phyloP scores from a whole-genome alignment of 1,140 invertebrate species.

The Sarcophaga bullata region DNA sequence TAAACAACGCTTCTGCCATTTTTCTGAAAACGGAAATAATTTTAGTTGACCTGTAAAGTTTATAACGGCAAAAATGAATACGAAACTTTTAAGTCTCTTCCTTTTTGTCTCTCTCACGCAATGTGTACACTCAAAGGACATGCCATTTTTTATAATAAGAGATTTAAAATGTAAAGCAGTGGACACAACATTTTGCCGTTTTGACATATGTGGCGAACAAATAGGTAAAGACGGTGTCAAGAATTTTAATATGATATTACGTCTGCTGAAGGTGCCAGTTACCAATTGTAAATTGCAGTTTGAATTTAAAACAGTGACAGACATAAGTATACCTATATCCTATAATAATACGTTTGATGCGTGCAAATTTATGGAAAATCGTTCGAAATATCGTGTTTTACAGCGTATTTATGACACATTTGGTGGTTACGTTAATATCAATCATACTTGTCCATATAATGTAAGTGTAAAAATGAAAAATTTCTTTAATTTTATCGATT shows the following conservation, averaged over 20 bases:
- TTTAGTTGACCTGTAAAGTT: no score
- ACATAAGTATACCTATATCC: not conserved
- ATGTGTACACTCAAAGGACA: no score
- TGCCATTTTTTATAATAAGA: not conserved
- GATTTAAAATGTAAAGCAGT: not conserved
- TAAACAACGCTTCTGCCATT: no score
- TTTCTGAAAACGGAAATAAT: no score
- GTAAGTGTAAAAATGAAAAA: not conserved
- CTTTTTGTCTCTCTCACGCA: no score
- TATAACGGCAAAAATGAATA: no score
- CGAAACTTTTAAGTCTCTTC: no score
- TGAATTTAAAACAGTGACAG: not conserved
- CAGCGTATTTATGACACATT: not conserved
- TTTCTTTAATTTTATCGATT: no score
- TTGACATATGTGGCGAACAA: not conserved
- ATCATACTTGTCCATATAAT: slow-evolving; percentile 28
- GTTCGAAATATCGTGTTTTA: not conserved
- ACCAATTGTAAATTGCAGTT: not conserved
- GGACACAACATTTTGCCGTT: not conserved
- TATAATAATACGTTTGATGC: slow-evolving; percentile 2
- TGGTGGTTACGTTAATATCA: not conserved
- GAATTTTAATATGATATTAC: not conserved
- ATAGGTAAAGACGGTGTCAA: not conserved
- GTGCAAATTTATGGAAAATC: not conserved
- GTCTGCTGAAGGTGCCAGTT: not conserved